Conservation (phyloP, 1,140 invertebrate species). For the Drosophila ohnishii region DNA sequence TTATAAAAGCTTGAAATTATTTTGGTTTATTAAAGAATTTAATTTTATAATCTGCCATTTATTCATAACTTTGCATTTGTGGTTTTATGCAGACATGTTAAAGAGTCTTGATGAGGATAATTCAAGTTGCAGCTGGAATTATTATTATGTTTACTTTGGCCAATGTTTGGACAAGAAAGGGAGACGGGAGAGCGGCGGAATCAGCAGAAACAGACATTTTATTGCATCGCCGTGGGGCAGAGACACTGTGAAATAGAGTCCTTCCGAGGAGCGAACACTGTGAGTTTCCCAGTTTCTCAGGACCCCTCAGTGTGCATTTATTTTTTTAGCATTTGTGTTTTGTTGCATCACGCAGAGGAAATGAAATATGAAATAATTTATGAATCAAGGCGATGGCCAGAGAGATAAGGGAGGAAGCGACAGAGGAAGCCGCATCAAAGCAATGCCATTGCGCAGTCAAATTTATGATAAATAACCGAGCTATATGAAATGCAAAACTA, state of each 20-base stretch:
- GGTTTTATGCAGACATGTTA: constrained; percentile 6
- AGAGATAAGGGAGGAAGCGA: constrained; percentile 7
- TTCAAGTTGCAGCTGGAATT: constrained; percentile 43
- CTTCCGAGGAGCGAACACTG: constrained; percentile 11
- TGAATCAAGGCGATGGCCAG: constrained; percentile 38
- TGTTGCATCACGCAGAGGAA: constrained; percentile 58
- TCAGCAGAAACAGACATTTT: constrained; percentile 44
- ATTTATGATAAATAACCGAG: constrained; percentile 43
- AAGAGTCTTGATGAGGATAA: constrained; percentile 24
- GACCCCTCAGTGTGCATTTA: constrained; percentile 37
- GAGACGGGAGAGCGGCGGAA: constrained; percentile 6
- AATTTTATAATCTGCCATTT: neutral
- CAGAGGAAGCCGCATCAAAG: constrained; percentile 28
- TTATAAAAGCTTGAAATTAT: neutral
- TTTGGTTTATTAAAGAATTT: neutral
- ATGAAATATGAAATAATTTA: constrained; percentile 78
- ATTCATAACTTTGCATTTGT: constrained; percentile 7
- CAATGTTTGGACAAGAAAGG: constrained; percentile 24
- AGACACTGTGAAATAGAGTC: constrained; percentile 21
- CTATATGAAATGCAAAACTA: constrained; percentile 19
- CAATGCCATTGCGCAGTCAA: constrained; percentile 31
- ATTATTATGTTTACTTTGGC: constrained; percentile 69
- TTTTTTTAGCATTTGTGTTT: constrained; percentile 34
- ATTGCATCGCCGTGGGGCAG: constrained; percentile 53
- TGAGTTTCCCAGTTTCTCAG: constrained; percentile 10